Conservation (phyloP, 1,140 invertebrate genomes). For the Glossosoma conforme region DNA sequence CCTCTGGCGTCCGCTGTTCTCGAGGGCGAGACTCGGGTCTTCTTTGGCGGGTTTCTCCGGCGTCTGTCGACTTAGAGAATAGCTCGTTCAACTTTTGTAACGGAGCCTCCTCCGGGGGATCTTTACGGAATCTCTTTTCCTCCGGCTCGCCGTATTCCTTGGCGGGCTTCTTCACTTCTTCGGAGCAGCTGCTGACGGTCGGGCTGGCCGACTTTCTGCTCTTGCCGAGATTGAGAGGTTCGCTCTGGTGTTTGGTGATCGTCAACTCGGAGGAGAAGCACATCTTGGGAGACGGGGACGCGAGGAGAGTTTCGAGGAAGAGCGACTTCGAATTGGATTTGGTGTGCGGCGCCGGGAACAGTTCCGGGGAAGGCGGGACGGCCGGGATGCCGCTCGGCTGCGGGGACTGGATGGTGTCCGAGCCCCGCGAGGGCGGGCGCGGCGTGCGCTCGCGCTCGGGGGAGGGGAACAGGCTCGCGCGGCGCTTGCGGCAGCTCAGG, state of each 20-base stretch:
- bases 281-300: conserved; percentile 51
- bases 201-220: conserved; percentile 56
- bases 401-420: conserved; percentile 59
- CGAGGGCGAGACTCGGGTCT: conserved; percentile 26
- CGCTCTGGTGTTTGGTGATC: conserved; percentile 55
- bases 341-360: conserved; percentile 46
- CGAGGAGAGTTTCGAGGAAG: conserved; percentile 53
- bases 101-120: conserved; percentile 40
- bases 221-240: conserved; percentile 62
- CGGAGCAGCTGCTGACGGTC: conserved; percentile 55
- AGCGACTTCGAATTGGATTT: conserved; percentile 49
- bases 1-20: conserved; percentile 43
- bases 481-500: conserved; percentile 50
- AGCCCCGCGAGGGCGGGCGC: conserved; percentile 54
- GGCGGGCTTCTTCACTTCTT: conserved; percentile 50
- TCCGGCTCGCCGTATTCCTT: conserved; percentile 52
- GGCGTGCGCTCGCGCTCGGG: conserved; percentile 43
- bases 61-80: conserved; percentile 40
- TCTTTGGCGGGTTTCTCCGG: conserved; percentile 36
- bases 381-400: conserved; percentile 62
- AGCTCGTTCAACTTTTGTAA: conserved; percentile 42
- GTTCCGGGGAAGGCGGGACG: conserved; percentile 55
- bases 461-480: conserved; percentile 42
- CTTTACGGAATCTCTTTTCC: conserved; percentile 52
- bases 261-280: conserved; percentile 50